Evolutionary conservation across 35 echinoderm and acorn worm genomes (phyloP), one percentile per base, ranked within the genome.

Genomic region (Amphiura filiformis): DNA sequence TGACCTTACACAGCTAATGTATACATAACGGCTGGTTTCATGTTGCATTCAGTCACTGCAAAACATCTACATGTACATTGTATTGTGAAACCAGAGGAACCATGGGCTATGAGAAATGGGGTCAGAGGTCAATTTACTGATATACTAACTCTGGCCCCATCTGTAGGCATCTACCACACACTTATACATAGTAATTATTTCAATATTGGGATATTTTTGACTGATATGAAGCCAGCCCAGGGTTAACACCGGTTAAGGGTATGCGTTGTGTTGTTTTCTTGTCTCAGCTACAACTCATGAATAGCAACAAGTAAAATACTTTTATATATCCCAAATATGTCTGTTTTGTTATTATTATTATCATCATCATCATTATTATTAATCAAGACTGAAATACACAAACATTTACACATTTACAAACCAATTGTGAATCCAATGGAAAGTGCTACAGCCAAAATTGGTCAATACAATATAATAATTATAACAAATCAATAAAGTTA

Each of bases 331-430:
- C 61, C 61, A 70, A 70, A 70, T 30, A 70, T 30, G 2, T 70
- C 28, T 70, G 41, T 70, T 70, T 70, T 70, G 15, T 70, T 13
- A 70, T 70, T 52, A 2, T 18, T 70, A 18, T 26, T 70, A 70
- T 70, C 26, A 26, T 70, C 61, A 26, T 70, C 61, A 70, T 70
- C 61, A 70, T 70, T 70, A 70, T 70, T 70, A 70, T 13, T 70
- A 70, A 70, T 70, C 28, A 30, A 70, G 61, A 70, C 61, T 70
- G 61, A 70, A 85, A 85, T 85, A 61, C 83, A 85, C 83, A 85
- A 61, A 85, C 83, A 85, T 85, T 85, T 85, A 85, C 83, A 85
- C 83, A 85, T 85, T 85, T 85, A 85, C 83, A 85, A 61, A 70
- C 61, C 61, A 70, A 70, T 70, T 70, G 61, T 70, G 61, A 70